Percentiles rank a stretch among this genome's conserved stretches.
phyloP scores from a whole-genome alignment of 2,797 vertebrate genomes.

The Tarsius wallacei region DNA sequence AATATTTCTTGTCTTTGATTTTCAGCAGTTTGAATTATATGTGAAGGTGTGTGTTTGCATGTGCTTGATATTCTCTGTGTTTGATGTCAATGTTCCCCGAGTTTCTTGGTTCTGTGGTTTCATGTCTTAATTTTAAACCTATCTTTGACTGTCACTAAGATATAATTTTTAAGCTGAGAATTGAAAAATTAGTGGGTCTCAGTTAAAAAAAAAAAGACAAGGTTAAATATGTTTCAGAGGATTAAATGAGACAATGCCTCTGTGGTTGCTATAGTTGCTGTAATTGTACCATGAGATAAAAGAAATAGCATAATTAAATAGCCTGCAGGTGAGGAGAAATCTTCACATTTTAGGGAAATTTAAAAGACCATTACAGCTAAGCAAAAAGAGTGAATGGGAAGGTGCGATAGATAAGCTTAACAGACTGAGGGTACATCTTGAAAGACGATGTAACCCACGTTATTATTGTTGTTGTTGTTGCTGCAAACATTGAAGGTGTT shows the following conservation, averaged over 20 bases:
- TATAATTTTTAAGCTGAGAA: background rate
- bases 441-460: background rate
- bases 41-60: background rate
- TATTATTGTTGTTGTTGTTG: background rate
- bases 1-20: background rate
- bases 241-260: background rate
- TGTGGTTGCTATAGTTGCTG: background rate
- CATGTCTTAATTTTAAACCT: background rate
- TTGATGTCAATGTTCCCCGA: background rate
- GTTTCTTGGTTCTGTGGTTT: background rate
- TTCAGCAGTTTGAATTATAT: background rate
- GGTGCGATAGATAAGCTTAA: background rate
- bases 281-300: background rate
- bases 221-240: background rate
- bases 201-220: slow-evolving; percentile 18
- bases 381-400: background rate
- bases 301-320: background rate
- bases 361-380: background rate
- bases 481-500: background rate
- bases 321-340: background rate
- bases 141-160: background rate
- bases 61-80: too few relatives aligned
- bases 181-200: background rate
- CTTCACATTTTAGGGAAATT: background rate
- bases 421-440: background rate